These are phyloP conservation scores for Pogonus chalceus DNA, from an alignment of 1,140 invertebrate genomes.

Conservation along the genomic window DNA sequence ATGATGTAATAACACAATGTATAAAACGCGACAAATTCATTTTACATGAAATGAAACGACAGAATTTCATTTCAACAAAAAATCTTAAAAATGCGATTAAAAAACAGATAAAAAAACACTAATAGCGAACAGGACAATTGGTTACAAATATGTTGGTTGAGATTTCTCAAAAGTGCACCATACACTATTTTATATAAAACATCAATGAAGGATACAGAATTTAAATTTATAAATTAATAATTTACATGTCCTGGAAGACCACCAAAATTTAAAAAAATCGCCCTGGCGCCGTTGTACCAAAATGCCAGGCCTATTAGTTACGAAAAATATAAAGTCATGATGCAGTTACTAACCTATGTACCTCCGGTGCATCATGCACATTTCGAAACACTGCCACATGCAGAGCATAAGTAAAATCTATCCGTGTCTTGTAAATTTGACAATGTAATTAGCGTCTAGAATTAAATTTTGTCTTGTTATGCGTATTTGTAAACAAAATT, in stretches of 20 bases:
- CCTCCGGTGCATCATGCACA: conserved; percentile 17
- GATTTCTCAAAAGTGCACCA: conserved; percentile 17
- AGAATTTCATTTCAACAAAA: conserved; percentile 22
- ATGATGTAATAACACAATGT: conserved; percentile 20
- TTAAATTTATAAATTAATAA: conserved; percentile 15
- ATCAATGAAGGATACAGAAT: conserved; percentile 14
- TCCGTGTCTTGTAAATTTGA: conserved; percentile 13
- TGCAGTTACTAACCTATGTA: conserved; percentile 18
- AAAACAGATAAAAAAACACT: conserved; percentile 15
- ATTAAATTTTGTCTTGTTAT: conserved; percentile 14
- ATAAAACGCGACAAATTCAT: conserved; percentile 20
- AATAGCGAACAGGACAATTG: conserved; percentile 15
- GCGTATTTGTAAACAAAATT: conserved; percentile 15
- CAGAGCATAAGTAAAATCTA: conserved; percentile 8
- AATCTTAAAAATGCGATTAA: conserved; percentile 16
- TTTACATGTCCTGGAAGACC: conserved; percentile 14
- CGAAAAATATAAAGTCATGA: conserved; percentile 16
- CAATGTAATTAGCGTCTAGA: conserved; percentile 14
- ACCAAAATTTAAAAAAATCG: conserved; percentile 17
- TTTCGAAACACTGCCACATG: conserved; percentile 17
- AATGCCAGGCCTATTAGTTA: conserved; percentile 17
- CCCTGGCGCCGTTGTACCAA: conserved; percentile 13
- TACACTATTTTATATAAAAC: conserved; percentile 20
- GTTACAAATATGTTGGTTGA: conserved; percentile 18
- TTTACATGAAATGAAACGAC: conserved; percentile 22